A percentile compares a stretch with the other conserved stretches of the same genome.
Conservation (phyloP, 2,888 invertebrate genomes). For the Osmoderma eremita region DNA sequence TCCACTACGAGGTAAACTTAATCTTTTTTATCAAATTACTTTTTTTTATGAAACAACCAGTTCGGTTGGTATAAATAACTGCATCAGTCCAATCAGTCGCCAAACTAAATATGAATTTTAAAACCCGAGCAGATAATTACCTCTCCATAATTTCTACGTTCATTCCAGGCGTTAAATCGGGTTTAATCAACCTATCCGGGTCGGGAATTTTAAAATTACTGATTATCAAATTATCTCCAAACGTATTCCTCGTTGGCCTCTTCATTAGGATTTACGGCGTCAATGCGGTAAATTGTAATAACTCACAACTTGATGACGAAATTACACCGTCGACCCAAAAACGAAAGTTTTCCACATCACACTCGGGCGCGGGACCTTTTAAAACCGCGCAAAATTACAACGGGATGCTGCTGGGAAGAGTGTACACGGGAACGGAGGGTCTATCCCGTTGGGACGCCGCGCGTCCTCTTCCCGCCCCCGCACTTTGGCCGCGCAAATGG, state of each 20-base stretch:
- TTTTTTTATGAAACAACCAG: too few relatives aligned
- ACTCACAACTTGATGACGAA: conserved; percentile 26
- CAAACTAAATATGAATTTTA: too few relatives aligned
- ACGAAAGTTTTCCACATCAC: conserved; percentile 34
- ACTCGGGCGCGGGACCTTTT: conserved; percentile 28
- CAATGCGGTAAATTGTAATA: conserved; percentile 18
- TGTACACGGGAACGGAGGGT: conserved; percentile 17
- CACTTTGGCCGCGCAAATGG: conserved; percentile 42
- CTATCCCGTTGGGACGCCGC: conserved; percentile 31
- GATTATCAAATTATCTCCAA: too few relatives aligned
- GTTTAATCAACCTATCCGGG: too few relatives aligned
- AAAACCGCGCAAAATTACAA: conserved; percentile 38
- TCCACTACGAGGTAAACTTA: too few relatives aligned
- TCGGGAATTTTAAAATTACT: too few relatives aligned
- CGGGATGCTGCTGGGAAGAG: conserved; percentile 22
- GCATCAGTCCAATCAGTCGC: too few relatives aligned
- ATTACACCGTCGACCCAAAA: conserved; percentile 30
- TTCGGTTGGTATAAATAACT: too few relatives aligned
- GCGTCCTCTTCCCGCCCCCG: conserved; percentile 28
- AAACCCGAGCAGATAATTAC: too few relatives aligned
- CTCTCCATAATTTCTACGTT: too few relatives aligned
- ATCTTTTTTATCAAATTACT: too few relatives aligned
- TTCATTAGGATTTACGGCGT: conserved; percentile 11
- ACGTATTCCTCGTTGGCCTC: background rate
- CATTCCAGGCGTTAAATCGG: too few relatives aligned